Evolutionary conservation across 2,797 vertebrate genomes (phyloP).

Genomic region (Heteromormyrus szaboi): DNA sequence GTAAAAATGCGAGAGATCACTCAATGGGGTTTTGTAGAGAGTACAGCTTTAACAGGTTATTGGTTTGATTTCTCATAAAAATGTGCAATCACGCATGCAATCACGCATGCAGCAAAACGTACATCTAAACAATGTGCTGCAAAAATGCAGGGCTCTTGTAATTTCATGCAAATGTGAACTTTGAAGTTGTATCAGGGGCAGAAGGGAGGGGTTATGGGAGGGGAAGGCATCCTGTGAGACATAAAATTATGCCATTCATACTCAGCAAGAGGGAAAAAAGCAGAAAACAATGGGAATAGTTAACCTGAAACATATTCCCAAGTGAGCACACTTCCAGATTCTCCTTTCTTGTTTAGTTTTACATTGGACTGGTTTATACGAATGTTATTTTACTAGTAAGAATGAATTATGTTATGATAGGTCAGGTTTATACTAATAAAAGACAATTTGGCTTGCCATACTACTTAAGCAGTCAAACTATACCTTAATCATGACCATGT

Average conservation of each 20-base stretch:
- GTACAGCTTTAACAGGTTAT: not conserved
- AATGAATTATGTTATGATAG: too few relatives aligned
- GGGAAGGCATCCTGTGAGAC: not conserved
- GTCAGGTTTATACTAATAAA: too few relatives aligned
- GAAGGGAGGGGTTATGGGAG: not conserved
- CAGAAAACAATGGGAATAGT: not conserved
- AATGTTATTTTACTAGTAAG: too few relatives aligned
- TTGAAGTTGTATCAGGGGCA: not conserved
- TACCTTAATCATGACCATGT: not conserved
- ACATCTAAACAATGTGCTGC: not conserved
- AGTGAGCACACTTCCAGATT: not conserved
- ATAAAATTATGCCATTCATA: not conserved
- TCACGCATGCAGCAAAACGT: not conserved
- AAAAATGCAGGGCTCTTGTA: not conserved
- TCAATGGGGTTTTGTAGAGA: not conserved
- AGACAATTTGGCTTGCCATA: not conserved
- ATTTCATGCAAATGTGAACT: not conserved
- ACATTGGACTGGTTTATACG: not conserved
- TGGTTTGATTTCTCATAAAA: not conserved
- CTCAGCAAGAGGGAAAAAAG: not conserved
- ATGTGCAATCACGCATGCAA: not conserved
- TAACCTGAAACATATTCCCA: not conserved
- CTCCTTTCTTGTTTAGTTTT: not conserved
- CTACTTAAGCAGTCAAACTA: not conserved
- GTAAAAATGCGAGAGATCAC: not conserved